Base-by-base conservation (phyloP, 2,797 vertebrate species). In the Acanthis flammea region DNA sequence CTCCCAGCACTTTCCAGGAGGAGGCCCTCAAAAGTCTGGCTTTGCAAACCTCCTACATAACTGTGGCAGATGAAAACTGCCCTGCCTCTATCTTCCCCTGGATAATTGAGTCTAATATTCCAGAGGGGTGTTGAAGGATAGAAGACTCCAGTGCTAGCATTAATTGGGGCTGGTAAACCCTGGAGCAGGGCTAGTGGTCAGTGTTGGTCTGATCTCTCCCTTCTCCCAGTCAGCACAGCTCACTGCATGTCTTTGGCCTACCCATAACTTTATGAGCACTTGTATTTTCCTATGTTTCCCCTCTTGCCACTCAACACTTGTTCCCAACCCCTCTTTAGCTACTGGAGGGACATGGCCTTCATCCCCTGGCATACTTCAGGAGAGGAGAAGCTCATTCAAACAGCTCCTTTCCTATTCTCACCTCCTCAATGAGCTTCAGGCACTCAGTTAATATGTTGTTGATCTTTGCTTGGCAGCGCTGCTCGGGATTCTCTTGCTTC, bases 371-470 rank as follows among this genome's bases (percentile, higher is more conserved):
- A 35, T 5, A 33, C 48, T 76, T 51, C 19, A 45, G 48, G 50
- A 66, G 39, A 81, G 45, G 8, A 78, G 8, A 15, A 88, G 39
- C 30, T 53, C 0, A 0, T 23, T 61, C 19, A 35, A 68, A 44
- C 35, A 51, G 30, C 60, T 65, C 58, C 41, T 57, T 79, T 45
- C 86, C 61, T 50, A 18, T 55, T 62, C 91, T 30, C 89, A 99
- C 99, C 98, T 98, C 96, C 41, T 97, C 95, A 5, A 98, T 66
- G 28, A 99, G 96, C 71, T 98, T 95, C 91, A 99, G 97, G 91
- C 99, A 99, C 63, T 99, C 98, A 0, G 96, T 96, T 72, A 99
- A 96, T 9, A 98, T 95, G 39, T 42, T 74, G 66, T 98, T 96
- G 30, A 98, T 98, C 37, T 97, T 98, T 7, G 19, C 93, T 75